Evolutionary conservation across 2,113 vertebrate species (phyloP).

Genomic region (Mobula birostris): DNA sequence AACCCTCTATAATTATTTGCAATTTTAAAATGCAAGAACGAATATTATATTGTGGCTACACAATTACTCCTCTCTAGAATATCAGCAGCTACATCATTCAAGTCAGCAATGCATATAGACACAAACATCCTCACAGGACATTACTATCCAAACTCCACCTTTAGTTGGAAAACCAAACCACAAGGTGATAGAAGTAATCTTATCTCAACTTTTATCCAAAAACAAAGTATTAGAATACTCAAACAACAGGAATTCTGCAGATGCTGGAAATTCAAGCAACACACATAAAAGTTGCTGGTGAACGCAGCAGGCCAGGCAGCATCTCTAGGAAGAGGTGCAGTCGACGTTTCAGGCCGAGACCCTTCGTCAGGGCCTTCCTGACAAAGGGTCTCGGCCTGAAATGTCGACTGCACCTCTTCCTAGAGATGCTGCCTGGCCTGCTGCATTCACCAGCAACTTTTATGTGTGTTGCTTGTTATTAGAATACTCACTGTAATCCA

Average conservation of each 20-base stretch:
- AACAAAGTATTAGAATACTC: background rate
- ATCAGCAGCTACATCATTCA: background rate
- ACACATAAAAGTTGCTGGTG: no score
- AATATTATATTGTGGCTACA: no score
- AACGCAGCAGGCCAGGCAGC: no score
- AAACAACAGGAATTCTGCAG: background rate
- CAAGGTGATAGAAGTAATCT: background rate
- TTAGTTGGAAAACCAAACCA: background rate
- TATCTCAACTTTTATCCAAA: background rate
- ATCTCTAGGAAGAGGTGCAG: no score
- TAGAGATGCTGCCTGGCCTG: no score
- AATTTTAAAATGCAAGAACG: background rate
- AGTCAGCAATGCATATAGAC: background rate
- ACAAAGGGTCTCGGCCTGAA: no score
- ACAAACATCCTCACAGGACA: background rate
- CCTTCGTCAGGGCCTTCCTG: no score
- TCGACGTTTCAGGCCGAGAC: no score
- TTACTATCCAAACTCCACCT: background rate
- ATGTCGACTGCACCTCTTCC: no score
- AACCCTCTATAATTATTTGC: background rate
- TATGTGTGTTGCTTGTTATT: no score
- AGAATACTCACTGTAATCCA: background rate
- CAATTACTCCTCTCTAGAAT: background rate
- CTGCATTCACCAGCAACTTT: no score
- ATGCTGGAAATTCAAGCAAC: no score